phyloP scores from a whole-genome alignment of 2,797 vertebrate species.

The Phylloscopus collybita region DNA sequence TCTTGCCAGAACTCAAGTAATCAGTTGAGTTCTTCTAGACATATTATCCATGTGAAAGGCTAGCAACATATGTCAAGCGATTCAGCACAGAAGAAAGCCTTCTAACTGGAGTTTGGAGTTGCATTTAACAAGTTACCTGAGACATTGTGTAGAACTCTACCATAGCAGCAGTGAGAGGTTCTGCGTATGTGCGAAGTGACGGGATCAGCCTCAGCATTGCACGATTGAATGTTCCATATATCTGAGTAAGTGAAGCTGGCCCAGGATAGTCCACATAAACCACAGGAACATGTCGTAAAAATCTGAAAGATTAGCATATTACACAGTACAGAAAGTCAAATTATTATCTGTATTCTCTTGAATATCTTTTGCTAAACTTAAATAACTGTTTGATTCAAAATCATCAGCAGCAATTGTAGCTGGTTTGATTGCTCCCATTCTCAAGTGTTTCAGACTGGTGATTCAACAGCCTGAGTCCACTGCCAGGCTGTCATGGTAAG shows the following conservation, averaged over 20 bases:
- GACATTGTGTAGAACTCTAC: constrained; percentile 99
- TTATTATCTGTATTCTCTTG: not conserved
- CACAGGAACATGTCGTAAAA: constrained; percentile 96
- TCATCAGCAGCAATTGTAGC: not conserved
- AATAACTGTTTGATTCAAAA: not conserved
- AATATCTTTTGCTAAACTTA: not conserved
- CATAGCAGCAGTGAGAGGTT: constrained; percentile 98
- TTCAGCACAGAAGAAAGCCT: not conserved
- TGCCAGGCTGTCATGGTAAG: not conserved
- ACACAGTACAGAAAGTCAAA: not conserved
- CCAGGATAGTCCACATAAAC: constrained; percentile 99
- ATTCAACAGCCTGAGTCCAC: not conserved
- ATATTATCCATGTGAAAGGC: not conserved
- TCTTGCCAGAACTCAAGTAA: not conserved
- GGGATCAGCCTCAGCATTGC: constrained; percentile 98
- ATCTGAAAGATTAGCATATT: constrained; percentile 74
- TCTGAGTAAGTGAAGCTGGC: constrained; percentile 98
- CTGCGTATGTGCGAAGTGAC: constrained; percentile 92
- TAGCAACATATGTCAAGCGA: not conserved
- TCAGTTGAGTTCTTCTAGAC: not conserved
- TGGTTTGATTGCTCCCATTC: not conserved
- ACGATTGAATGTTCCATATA: constrained; percentile 98
- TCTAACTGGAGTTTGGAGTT: not conserved
- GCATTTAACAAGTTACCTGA: constrained; percentile 80
- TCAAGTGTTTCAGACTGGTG: not conserved